phyloP scores from a whole-genome alignment of 2,888 invertebrate genomes.

The Orchestes rusci region DNA sequence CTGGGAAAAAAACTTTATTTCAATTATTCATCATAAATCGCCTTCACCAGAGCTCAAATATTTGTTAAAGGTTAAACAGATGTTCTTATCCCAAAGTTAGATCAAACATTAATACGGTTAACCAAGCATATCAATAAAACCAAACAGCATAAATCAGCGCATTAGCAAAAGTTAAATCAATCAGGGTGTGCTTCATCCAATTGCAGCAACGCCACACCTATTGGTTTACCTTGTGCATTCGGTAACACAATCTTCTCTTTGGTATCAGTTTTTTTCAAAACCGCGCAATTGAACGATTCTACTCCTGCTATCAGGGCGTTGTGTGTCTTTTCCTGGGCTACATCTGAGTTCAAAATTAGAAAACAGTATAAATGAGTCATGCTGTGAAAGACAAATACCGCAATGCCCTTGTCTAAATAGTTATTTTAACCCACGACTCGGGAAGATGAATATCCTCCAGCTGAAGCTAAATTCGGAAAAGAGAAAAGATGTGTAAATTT shows the following conservation, averaged over 20 bases:
- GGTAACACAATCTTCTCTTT: slow-evolving; percentile 78
- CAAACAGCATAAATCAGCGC: too few relatives aligned
- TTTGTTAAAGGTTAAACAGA: too few relatives aligned
- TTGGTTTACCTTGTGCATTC: slow-evolving; percentile 70
- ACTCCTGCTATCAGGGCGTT: slow-evolving; percentile 69
- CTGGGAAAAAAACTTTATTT: too few relatives aligned
- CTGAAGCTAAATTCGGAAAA: slow-evolving; percentile 15
- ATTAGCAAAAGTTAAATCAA: too few relatives aligned
- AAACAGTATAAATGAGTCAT: neutral
- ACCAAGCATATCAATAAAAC: too few relatives aligned
- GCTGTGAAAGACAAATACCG: neutral
- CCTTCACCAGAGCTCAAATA: too few relatives aligned
- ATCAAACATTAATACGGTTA: too few relatives aligned
- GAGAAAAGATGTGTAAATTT: neutral
- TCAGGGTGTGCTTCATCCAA: too few relatives aligned
- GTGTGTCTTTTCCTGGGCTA: slow-evolving; percentile 67
- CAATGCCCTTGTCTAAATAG: slow-evolving; percentile 9
- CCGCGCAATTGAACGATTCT: slow-evolving; percentile 66
- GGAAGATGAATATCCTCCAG: slow-evolving; percentile 15
- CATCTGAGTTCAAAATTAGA: slow-evolving; percentile 45
- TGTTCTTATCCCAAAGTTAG: too few relatives aligned
- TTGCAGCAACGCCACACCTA: too few relatives aligned
- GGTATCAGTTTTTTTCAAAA: slow-evolving; percentile 67
- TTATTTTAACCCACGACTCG: slow-evolving; percentile 13
- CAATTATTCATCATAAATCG: too few relatives aligned